phyloP scores from a whole-genome alignment of 2,113 vertebrate species.

The Ammodytes dubius region DNA sequence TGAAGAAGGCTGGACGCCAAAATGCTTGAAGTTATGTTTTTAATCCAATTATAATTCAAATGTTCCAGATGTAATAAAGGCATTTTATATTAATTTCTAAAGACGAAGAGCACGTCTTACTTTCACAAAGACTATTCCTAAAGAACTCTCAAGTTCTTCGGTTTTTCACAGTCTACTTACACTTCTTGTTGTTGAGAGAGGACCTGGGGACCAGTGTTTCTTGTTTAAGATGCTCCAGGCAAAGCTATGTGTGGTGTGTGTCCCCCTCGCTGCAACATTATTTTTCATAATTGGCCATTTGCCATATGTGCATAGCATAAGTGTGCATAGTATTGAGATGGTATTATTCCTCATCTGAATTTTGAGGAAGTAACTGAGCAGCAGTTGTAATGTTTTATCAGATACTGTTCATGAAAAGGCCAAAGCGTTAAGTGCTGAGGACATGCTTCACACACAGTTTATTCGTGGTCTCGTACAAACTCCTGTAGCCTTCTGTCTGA shows the following conservation, averaged over 20 bases:
- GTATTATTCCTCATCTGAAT: slow-evolving; percentile 9
- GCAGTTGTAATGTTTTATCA: not conserved
- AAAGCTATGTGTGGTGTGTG: not conserved
- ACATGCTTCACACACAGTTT: not conserved
- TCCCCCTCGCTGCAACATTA: not conserved
- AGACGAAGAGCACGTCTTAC: too few species aligned
- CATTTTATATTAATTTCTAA: too few species aligned
- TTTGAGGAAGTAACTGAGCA: slow-evolving; percentile 36
- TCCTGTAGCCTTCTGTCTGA: not conserved
- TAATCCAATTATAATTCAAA: too few species aligned
- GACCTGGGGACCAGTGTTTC: not conserved
- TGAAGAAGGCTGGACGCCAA: too few species aligned
- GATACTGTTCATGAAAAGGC: not conserved
- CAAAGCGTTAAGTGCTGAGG: not conserved
- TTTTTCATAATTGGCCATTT: not conserved
- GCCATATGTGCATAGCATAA: not conserved
- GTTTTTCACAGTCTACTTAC: not conserved
- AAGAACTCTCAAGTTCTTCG: too few species aligned
- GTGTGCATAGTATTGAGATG: not conserved
- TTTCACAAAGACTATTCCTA: too few species aligned
- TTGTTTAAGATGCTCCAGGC: slow-evolving; percentile 5
- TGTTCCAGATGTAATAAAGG: too few species aligned
- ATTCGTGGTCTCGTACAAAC: too few species aligned
- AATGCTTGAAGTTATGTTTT: too few species aligned
- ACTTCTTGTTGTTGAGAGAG: not conserved